Conservation (phyloP, 2,797 vertebrate species). For the Moxostoma hubbsi region DNA sequence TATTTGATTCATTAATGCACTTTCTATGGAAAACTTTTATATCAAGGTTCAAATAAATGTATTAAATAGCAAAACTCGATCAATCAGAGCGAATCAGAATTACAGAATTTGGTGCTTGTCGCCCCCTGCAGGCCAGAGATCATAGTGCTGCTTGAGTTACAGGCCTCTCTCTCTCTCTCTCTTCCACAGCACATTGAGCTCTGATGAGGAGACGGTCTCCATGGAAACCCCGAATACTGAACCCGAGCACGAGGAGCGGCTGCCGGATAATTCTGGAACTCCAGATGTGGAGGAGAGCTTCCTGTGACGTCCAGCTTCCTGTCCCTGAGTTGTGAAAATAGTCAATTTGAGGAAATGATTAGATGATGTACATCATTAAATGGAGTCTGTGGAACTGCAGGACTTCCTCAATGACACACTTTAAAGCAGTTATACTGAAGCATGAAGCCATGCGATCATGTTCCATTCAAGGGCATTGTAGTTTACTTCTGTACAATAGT, state of each 20-base stretch:
- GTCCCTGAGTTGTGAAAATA: slow-evolving; percentile 18
- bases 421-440: too few species aligned
- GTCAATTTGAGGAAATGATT: too few species aligned
- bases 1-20: too few species aligned
- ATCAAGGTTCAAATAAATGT: too few species aligned
- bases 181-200: slow-evolving; percentile 80
- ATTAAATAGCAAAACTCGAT: too few species aligned
- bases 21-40: too few species aligned
- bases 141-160: not conserved
- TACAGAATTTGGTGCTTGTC: too few species aligned
- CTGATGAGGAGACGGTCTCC: slow-evolving; percentile 86
- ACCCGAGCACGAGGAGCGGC: slow-evolving; percentile 73
- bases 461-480: not conserved
- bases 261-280: slow-evolving; percentile 67
- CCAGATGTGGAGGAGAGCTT: slow-evolving; percentile 89
- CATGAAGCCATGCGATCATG: too few species aligned
- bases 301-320: slow-evolving; percentile 76
- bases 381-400: not conserved
- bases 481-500: not conserved
- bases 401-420: too few species aligned
- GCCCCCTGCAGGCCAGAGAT: too few species aligned
- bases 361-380: too few species aligned
- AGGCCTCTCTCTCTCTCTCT: not conserved
- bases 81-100: too few species aligned
- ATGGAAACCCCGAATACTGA: slow-evolving; percentile 82